These are phyloP conservation scores for Malthinus flaveolus DNA, from an alignment of 2,888 invertebrate genomes.

Conservation along the genomic window DNA sequence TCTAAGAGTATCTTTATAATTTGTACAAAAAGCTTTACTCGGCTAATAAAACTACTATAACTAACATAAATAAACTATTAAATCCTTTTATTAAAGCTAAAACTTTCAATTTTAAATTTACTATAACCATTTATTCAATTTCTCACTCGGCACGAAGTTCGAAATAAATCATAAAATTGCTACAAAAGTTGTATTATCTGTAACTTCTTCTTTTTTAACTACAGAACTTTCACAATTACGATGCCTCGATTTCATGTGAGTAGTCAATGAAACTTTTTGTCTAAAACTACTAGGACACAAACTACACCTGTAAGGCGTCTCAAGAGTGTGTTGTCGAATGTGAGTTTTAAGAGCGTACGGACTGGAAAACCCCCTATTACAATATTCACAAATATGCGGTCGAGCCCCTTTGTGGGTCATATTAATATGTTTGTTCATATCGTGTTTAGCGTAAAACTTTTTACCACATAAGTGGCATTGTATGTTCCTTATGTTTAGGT, in stretches of 20 bases:
- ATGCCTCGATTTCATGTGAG: conserved; percentile 25
- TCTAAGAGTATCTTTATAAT: too few species aligned
- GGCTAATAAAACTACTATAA: too few species aligned
- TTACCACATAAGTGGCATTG: conserved; percentile 25
- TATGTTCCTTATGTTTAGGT: conserved; percentile 33
- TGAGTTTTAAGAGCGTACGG: conserved; percentile 24
- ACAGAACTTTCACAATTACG: not conserved
- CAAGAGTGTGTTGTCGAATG: conserved; percentile 24
- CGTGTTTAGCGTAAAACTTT: conserved; percentile 17
- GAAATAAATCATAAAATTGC: too few species aligned
- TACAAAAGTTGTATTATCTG: too few species aligned
- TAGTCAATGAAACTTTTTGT: conserved; percentile 25
- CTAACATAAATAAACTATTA: too few species aligned
- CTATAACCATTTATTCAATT: too few species aligned
- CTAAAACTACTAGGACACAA: conserved; percentile 19
- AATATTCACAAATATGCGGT: conserved; percentile 20
- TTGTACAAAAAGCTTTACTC: too few species aligned
- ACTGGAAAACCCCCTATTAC: conserved; percentile 22
- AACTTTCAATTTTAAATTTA: too few species aligned
- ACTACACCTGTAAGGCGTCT: conserved; percentile 22
- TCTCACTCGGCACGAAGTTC: too few species aligned
- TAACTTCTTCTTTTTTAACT: too few species aligned
- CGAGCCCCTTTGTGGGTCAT: conserved; percentile 21
- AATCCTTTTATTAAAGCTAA: too few species aligned
- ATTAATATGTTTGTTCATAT: conserved; percentile 23